Conservation (phyloP, 2,113 vertebrate species). For the Macaca fascicularis region T2T-MFA8v1.1 NC_088376.1:160250001-160250500, state of each 20-base stretch:
- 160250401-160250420: background rate
- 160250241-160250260: background rate
- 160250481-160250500: background rate
- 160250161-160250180: background rate
- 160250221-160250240: background rate
- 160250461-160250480: background rate
- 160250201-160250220: background rate
- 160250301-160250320: background rate
- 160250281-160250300: background rate
- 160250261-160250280: background rate
- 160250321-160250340: background rate
- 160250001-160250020: background rate
- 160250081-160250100: slow-evolving; percentile 34
- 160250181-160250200: background rate
- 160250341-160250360: background rate
- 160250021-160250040: background rate
- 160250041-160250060: background rate
- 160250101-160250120: background rate
- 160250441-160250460: background rate
- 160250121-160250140: background rate
- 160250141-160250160: slow-evolving; percentile 8
- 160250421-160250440: background rate
- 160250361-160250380: background rate
- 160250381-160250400: background rate
- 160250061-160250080: background rate